Base-by-base conservation (phyloP, 1,140 invertebrate species). In the Plodia interpunctella region DNA sequence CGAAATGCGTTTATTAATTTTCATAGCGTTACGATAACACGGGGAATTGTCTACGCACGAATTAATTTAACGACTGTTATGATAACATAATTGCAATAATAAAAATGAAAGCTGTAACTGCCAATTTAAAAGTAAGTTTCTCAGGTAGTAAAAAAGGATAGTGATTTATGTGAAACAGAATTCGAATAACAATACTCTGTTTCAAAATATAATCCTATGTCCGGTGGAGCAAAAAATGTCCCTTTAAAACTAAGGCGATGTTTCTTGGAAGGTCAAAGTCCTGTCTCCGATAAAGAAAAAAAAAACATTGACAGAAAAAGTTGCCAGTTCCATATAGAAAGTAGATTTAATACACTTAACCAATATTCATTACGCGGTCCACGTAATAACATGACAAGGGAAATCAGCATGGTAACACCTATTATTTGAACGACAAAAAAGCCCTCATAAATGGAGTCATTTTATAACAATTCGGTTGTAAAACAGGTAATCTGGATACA, bases 371-470 rank as follows among this genome's bases (percentile, higher is more conserved):
- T 85, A 78, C 72, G 72, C 64, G 68, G 70, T 76, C 67, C 63
- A 72, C 50, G 68, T 82, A 82, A 83, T 82, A 82, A 82, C 71
- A 83, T 72, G 79, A 79, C 74, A 69, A 75, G 75, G 70, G 67
- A 72, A 84, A 79, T 80, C 74, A 76, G 62, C 70, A 67, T 65
- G 69, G 70, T 78, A 81, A 81, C 76, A 86, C 77, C 76, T 87
- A 87, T 84, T 78, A 88, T 86, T 81, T 76, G 68, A 65, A 70
- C 66, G 63, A 77, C 70, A 82, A 77, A 85, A 83, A 78, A 69
- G 57, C 49, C 59, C 55, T 58, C 66, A 66, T 72, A 88, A 87
- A 86, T 84, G 76, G 77, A 87, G 83, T 83, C 74, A 81, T 87
- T 85, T 83, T 71, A 74, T 74, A 67, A 70, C 77, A 79, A 78